Evolutionary conservation across 2,113 vertebrate species (phyloP).

Genomic region (Heterochromis multidens): DNA sequence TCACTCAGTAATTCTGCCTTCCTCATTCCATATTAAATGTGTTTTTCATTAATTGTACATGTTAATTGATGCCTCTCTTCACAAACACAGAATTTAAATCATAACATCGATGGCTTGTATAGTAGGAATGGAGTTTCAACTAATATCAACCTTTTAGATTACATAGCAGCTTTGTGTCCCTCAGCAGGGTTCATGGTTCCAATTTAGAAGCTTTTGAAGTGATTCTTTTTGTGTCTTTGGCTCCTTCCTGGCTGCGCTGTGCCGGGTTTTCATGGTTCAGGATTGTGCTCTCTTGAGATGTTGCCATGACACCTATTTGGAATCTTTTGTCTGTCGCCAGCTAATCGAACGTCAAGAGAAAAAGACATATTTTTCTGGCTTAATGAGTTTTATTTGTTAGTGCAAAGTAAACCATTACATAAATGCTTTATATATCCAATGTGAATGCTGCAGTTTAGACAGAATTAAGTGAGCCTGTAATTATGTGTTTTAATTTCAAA

Average conservation of each 20-base stretch:
- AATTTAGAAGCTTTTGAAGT: constrained; percentile 67
- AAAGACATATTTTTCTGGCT: neutral
- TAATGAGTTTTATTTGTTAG: constrained; percentile 35
- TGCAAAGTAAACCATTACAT: neutral
- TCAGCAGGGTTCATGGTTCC: constrained; percentile 56
- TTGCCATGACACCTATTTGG: constrained; percentile 75
- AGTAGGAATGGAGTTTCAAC: constrained; percentile 14
- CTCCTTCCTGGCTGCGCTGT: constrained; percentile 50
- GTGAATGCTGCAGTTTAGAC: neutral
- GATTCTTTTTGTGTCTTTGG: constrained; percentile 57
- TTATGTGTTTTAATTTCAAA: neutral
- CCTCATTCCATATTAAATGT: neutral
- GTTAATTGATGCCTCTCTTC: constrained; percentile 7
- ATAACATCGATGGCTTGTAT: neutral
- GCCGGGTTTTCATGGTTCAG: constrained; percentile 39
- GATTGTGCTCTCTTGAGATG: constrained; percentile 62
- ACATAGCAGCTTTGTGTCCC: constrained; percentile 48
- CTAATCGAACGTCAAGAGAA: constrained; percentile 49
- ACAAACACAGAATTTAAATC: neutral
- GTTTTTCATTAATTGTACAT: neutral
- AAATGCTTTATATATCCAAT: neutral
- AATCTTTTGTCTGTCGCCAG: constrained; percentile 63
- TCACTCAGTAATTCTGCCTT: neutral
- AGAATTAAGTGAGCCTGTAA: neutral
- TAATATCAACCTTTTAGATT: constrained; percentile 60